Evolutionary conservation across 2,113 vertebrate species (phyloP).

Genomic region (Gasterosteus nipponicus): DNA sequence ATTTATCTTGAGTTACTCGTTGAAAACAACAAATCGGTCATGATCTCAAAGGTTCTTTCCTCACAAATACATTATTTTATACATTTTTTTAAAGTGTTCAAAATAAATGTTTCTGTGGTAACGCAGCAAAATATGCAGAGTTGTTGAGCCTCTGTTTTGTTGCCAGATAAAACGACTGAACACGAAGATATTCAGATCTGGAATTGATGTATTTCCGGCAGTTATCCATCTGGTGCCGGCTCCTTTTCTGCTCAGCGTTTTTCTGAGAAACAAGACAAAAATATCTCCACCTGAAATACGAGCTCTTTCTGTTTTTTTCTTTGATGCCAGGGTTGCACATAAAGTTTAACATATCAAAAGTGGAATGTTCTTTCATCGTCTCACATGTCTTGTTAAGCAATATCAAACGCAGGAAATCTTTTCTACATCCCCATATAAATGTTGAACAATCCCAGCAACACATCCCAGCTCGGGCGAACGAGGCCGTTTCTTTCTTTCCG

Average conservation of each 20-base stretch:
- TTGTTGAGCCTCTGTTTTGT: conserved; percentile 13
- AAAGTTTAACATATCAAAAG: conserved; percentile 76
- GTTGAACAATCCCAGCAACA: conserved; percentile 70
- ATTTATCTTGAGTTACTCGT: not conserved
- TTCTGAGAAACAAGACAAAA: conserved; percentile 67
- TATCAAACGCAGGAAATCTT: conserved; percentile 72
- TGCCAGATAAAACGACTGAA: conserved; percentile 19
- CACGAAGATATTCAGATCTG: conserved; percentile 13
- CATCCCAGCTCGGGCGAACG: conserved; percentile 74
- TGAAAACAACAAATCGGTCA: not conserved
- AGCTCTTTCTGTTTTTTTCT: conserved; percentile 67
- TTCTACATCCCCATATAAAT: conserved; percentile 65
- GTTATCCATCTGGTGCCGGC: conserved; percentile 24
- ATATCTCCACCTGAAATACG: conserved; percentile 68
- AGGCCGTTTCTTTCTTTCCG: conserved; percentile 74
- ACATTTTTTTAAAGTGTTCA: not conserved
- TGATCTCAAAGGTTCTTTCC: not conserved
- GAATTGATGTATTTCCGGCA: conserved; percentile 19
- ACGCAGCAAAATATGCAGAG: not conserved
- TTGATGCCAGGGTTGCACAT: conserved; percentile 57
- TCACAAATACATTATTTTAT: not conserved
- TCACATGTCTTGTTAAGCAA: conserved; percentile 66
- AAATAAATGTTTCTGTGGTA: not conserved
- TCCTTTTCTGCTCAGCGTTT: conserved; percentile 42
- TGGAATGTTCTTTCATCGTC: conserved; percentile 65